Evolutionary conservation across 2,797 vertebrate genomes (phyloP), one percentile per base, ranked within the genome.

Genomic region (Acestrorhynchus altus): DNA sequence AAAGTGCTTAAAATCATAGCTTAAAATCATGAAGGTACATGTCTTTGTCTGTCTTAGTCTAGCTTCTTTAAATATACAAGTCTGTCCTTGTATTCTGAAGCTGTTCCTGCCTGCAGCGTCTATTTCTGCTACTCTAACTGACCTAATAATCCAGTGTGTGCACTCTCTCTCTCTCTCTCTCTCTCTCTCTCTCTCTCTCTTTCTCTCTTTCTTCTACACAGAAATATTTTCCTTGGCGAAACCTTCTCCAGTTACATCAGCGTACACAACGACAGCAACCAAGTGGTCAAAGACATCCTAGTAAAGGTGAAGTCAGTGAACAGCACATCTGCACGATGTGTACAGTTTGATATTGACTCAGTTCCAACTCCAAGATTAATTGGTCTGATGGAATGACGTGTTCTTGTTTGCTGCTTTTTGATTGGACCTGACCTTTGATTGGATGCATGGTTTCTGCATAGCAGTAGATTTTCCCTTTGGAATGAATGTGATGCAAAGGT

Each of bases 161-260:
- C 28, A 3, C 31, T 42, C 40, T 46, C 35, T 18, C 46, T 26
- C 20, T n/a, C n/a, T n/a, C n/a, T n/a, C n/a, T n/a, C n/a, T n/a
- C n/a, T n/a, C n/a, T n/a, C n/a, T n/a, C n/a, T n/a, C n/a, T n/a
- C n/a, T n/a, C n/a, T n/a, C 31, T 42, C 40, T 46, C 35, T 18
- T 26, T 42, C 40, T 46, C 35, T 18, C 46, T 28, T 22, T 52
- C 26, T 70, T 1, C 12, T 28, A 1, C 69, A 81, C 89, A 99
- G 98, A 76, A 99, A 99, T 84, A 99, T 99, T 87, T 99, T 99
- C 92, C 92, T 99, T 4, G 98, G 98, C 10, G 98, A 99, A 89
- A 99, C 97, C 0, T 99, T 99, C 93, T 99, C 98, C 87, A 99
- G 98, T 91, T 99, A 99, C 80, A 99, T 99, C 83, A 99, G 98